phyloP scores from a whole-genome alignment of 1,140 invertebrate genomes.

The Microvelia longipes region DNA sequence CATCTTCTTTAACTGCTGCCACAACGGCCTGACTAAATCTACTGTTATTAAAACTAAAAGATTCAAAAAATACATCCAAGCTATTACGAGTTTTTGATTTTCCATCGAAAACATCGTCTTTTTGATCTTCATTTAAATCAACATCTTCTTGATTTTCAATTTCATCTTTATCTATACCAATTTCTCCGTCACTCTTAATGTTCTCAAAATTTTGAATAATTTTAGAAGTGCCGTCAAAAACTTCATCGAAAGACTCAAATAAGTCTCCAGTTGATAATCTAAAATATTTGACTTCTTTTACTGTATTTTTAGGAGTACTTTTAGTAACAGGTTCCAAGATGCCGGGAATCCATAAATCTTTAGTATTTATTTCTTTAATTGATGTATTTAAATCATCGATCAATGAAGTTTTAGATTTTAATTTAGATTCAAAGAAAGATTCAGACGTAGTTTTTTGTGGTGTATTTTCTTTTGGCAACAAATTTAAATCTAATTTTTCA shows the following conservation, averaged over 20 bases:
- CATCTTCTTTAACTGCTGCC: not conserved
- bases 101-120: not conserved
- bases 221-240: not conserved
- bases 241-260: not conserved
- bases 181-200: not conserved
- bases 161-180: not conserved
- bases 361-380: too few relatives aligned
- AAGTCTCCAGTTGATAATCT: not conserved
- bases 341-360: not conserved
- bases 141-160: not conserved
- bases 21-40: not conserved
- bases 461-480: too few relatives aligned
- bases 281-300: not conserved
- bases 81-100: not conserved
- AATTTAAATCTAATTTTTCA: too few relatives aligned
- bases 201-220: too few relatives aligned
- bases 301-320: not conserved
- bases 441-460: too few relatives aligned
- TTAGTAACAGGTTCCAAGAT: not conserved
- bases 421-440: too few relatives aligned
- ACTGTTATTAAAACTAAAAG: not conserved
- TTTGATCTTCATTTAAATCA: not conserved
- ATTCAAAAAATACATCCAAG: constrained; percentile 11
- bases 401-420: too few relatives aligned
- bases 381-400: too few relatives aligned